phyloP scores from a whole-genome alignment of 2,113 vertebrate genomes.

The Mustelus asterias region DNA sequence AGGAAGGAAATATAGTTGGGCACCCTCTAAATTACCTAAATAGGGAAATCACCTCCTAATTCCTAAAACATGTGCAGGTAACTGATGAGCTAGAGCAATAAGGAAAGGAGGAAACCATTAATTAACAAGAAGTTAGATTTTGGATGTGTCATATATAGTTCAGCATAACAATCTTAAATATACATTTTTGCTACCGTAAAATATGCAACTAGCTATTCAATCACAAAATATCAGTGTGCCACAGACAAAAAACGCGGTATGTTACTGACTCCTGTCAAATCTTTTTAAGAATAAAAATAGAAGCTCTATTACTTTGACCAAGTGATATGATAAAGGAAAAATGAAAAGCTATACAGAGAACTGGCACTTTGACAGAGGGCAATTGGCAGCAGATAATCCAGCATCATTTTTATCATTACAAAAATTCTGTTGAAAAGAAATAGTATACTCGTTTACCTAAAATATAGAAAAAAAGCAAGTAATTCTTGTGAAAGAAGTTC shows the following conservation, averaged over 20 bases:
- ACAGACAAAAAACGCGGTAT: constrained; percentile 67
- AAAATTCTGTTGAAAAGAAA: not conserved
- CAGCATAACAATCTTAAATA: not conserved
- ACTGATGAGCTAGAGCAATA: too few species aligned
- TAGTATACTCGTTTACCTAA: not conserved
- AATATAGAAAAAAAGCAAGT: constrained; percentile 28
- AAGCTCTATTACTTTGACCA: constrained; percentile 63
- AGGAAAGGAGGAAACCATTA: not conserved
- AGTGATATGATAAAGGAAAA: constrained; percentile 60
- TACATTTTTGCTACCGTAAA: not conserved
- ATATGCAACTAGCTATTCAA: constrained; percentile 11
- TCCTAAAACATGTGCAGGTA: not conserved
- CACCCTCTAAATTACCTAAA: not conserved
- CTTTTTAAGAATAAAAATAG: constrained; percentile 68
- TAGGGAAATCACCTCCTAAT: not conserved
- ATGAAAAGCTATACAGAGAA: constrained; percentile 48
- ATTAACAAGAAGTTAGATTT: not conserved
- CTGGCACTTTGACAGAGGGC: constrained; percentile 38
- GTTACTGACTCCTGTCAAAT: constrained; percentile 59
- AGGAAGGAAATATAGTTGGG: not conserved
- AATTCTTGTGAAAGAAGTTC: constrained; percentile 44
- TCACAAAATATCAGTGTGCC: constrained; percentile 59
- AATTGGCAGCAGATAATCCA: constrained; percentile 10
- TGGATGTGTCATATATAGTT: not conserved
- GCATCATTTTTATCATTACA: not conserved